Percentiles rank a stretch among this genome's conserved stretches.
phyloP scores from a whole-genome alignment of 2,888 invertebrate genomes.

The Spilarctia lutea region DNA sequence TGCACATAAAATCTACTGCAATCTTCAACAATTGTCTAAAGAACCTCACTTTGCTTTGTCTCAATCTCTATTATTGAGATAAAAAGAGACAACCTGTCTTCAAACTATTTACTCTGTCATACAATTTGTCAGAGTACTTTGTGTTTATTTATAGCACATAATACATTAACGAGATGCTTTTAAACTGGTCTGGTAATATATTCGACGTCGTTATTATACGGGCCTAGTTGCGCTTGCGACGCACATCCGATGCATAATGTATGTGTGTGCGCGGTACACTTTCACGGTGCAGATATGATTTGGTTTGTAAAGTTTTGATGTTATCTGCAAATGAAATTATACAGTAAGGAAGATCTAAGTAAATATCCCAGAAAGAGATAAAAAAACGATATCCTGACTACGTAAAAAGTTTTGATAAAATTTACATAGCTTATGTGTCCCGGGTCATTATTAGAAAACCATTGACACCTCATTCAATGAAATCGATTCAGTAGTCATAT shows the following conservation, averaged over 20 bases:
- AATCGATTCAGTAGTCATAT: no score
- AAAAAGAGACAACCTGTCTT: slow-evolving; percentile 2
- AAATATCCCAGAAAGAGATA: background rate
- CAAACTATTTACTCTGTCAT: slow-evolving; percentile 20
- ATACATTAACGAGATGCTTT: slow-evolving; percentile 64
- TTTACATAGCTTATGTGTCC: no score
- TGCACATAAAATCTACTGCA: no score
- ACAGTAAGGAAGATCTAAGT: no score
- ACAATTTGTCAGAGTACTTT: slow-evolving; percentile 57
- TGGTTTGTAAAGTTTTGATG: background rate
- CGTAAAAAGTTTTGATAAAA: no score
- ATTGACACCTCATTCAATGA: no score
- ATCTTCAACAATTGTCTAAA: background rate
- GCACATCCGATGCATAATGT: slow-evolving; percentile 69
- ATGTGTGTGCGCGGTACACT: slow-evolving; percentile 56
- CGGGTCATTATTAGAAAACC: no score
- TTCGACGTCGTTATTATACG: slow-evolving; percentile 74
- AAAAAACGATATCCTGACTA: no score
- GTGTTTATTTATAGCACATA: slow-evolving; percentile 63
- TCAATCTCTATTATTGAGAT: background rate
- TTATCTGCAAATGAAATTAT: background rate
- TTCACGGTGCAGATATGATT: slow-evolving; percentile 45
- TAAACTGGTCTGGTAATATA: slow-evolving; percentile 64
- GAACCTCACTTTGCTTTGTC: background rate
- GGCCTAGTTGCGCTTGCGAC: slow-evolving; percentile 51